Evolutionary conservation across 53 echinoderm and acorn worm species (phyloP).

Genomic region (Actinopyga echinites): DNA sequence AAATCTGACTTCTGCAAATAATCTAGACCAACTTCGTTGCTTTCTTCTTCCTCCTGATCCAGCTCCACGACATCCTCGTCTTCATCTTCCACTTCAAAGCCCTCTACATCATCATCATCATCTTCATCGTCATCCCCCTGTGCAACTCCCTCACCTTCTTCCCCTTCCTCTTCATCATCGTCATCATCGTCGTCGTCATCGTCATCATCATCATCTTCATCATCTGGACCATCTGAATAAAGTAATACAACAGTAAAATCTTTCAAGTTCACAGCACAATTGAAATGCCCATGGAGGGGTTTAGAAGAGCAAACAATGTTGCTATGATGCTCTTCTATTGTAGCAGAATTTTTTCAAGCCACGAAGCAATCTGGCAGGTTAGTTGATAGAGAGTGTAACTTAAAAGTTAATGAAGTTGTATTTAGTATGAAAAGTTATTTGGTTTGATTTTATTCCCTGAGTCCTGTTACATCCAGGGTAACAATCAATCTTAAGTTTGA

Average conservation of each 20-base stretch:
- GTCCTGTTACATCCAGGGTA: no score
- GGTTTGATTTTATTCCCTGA: no score
- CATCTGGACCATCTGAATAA: constrained; percentile 42
- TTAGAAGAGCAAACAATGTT: no score
- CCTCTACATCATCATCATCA: constrained; percentile 62
- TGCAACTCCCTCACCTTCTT: constrained; percentile 28
- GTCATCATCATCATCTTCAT: constrained; percentile 61
- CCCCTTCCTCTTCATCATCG: constrained; percentile 51
- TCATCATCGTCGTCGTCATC: constrained; percentile 54
- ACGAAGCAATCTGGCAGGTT: no score
- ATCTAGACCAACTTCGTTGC: constrained; percentile 71
- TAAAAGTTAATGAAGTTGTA: no score
- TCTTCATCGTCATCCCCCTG: constrained; percentile 60
- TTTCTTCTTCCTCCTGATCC: constrained; percentile 51
- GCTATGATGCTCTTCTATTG: no score
- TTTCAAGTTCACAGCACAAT: no score
- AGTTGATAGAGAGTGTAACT: no score
- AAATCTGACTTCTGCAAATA: constrained; percentile 85
- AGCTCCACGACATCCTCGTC: constrained; percentile 58
- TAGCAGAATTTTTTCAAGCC: no score
- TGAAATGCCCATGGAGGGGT: no score
- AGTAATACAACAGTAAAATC: not conserved
- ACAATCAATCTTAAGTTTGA: no score
- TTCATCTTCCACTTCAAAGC: constrained; percentile 33
- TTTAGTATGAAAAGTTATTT: no score